Base-by-base conservation (phyloP, 1,140 invertebrate species). In the Apis florea region DNA sequence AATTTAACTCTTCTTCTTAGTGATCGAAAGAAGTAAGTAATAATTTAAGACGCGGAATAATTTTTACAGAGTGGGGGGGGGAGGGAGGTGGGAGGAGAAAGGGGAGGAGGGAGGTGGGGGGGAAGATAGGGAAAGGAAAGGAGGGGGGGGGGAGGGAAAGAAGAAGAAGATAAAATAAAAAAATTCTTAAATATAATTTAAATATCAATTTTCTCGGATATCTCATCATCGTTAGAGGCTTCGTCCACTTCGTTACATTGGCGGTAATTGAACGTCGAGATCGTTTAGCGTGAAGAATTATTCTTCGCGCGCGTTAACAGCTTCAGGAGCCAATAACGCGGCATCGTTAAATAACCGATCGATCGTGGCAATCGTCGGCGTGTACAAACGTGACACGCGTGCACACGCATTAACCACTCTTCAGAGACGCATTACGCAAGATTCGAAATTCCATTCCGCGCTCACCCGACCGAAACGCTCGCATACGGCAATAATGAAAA, bases 401-500 rank as follows among this genome's bases (percentile, higher is more conserved):
- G 59, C 68, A 70, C 83, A 53, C 58, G 63, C 58, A 49, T 61
- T 80, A 59, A 59, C 51, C 84, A 66, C 74, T 67, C 64, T 84
- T 51, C 66, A 53, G 31, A 19, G 40, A 12, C 79, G 49, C 68
- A 26, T 61, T 58, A 71, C 61, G 49, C 59, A 69, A 82, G 73
- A 77, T 82, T 87, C 80, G 86, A 88, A 87, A 88, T 88, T 88
- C 85, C 83, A 87, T 88, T 87, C 82, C 56, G 83, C 85, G 85
- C 21, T 13, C 61, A 88, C 26, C 63, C 71, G 81, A 69, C 72
- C 76, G 76, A 82, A 87, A 82, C 61, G 21, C 51, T 47, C 59
- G 72, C 54, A 64, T 82, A 51, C 76, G 72, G 51, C 78, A 82
- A 85, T 89, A 90, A 91, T 91, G 88, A 89, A 91, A 90, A 88